A percentile compares a stretch with the other conserved stretches of the same genome.
Evolutionary conservation across 2,888 invertebrate species (phyloP).

Genomic region (Catocala sponsa): DNA sequence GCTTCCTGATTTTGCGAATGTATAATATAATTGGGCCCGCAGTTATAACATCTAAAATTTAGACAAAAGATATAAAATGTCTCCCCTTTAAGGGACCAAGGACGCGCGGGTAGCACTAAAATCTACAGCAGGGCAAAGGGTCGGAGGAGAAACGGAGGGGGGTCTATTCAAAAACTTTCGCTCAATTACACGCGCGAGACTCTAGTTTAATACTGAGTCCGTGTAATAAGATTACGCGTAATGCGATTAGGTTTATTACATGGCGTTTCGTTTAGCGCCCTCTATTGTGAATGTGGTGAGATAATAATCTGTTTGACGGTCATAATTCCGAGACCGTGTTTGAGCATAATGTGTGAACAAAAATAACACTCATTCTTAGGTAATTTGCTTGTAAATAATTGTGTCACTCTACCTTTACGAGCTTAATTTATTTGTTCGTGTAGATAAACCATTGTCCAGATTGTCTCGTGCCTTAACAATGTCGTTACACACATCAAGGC

Average conservation of each 20-base stretch:
- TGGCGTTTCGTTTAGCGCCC: slow-evolving; percentile 45
- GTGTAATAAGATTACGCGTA: slow-evolving; percentile 55
- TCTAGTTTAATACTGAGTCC: slow-evolving; percentile 52
- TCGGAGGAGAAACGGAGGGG: slow-evolving; percentile 4
- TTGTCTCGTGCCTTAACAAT: slow-evolving; percentile 14
- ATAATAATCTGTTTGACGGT: slow-evolving; percentile 44
- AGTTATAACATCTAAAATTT: slow-evolving; percentile 49
- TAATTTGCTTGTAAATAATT: slow-evolving; percentile 48
- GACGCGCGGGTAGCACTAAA: slow-evolving; percentile 39
- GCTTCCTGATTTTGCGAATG: slow-evolving; percentile 48
- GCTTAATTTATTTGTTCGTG: slow-evolving; percentile 26
- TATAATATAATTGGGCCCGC: slow-evolving; percentile 44
- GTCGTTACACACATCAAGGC: too few relatives aligned
- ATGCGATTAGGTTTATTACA: slow-evolving; percentile 50
- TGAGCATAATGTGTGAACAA: slow-evolving; percentile 32
- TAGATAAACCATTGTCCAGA: slow-evolving; percentile 36
- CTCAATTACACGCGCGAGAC: slow-evolving; percentile 54
- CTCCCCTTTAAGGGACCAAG: slow-evolving; percentile 42
- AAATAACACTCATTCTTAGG: slow-evolving; percentile 32
- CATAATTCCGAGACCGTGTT: slow-evolving; percentile 33
- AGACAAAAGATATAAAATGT: slow-evolving; percentile 53
- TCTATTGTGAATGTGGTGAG: slow-evolving; percentile 45
- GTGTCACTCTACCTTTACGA: slow-evolving; percentile 36
- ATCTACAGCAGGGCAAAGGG: slow-evolving; percentile 30
- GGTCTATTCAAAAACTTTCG: slow-evolving; percentile 57